A percentile compares a stretch with the other conserved stretches of the same genome.
These are phyloP conservation scores for Meloidogyne exigua DNA, from an alignment of 1,140 invertebrate genomes.

Conservation along the genomic window DNA sequence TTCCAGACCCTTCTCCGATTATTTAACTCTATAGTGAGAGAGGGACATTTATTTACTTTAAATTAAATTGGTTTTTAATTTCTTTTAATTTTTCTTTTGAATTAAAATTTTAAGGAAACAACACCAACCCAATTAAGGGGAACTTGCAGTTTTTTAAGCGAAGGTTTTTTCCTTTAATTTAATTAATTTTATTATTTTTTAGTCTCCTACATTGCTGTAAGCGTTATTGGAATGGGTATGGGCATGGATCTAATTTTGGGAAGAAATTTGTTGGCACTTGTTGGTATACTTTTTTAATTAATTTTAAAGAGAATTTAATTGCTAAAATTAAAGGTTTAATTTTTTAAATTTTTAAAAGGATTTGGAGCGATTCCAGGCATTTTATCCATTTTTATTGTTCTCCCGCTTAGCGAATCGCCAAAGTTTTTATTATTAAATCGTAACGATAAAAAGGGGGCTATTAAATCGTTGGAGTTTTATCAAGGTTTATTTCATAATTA, in stretches of 20 bases:
- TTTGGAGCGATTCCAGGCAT: slow-evolving; percentile 48
- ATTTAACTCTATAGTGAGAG: too few relatives aligned
- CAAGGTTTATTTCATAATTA: slow-evolving; percentile 28
- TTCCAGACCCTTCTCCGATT: too few relatives aligned
- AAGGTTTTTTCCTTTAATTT: slow-evolving; percentile 1
- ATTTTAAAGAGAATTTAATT: background rate
- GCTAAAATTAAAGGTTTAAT: background rate
- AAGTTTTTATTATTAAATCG: slow-evolving; percentile 50
- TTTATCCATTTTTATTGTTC: slow-evolving; percentile 46
- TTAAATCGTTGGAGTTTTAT: slow-evolving; percentile 45
- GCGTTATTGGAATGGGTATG: slow-evolving; percentile 55
- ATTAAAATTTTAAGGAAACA: slow-evolving; percentile 44
- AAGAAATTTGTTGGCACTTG: slow-evolving; percentile 41
- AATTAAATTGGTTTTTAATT: background rate
- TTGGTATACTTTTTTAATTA: slow-evolving; percentile 34
- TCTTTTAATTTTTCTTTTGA: background rate
- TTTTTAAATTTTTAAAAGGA: slow-evolving; percentile 27
- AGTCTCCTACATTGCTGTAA: slow-evolving; percentile 48
- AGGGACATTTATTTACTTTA: too few relatives aligned
- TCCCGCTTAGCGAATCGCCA: slow-evolving; percentile 52
- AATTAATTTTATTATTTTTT: background rate
- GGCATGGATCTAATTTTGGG: slow-evolving; percentile 52
- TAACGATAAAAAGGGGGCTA: slow-evolving; percentile 45
- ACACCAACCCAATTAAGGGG: slow-evolving; percentile 51
- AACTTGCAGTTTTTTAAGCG: slow-evolving; percentile 46